phyloP scores from a whole-genome alignment of 2,888 invertebrate genomes.

The Antheraea assamensis region DNA sequence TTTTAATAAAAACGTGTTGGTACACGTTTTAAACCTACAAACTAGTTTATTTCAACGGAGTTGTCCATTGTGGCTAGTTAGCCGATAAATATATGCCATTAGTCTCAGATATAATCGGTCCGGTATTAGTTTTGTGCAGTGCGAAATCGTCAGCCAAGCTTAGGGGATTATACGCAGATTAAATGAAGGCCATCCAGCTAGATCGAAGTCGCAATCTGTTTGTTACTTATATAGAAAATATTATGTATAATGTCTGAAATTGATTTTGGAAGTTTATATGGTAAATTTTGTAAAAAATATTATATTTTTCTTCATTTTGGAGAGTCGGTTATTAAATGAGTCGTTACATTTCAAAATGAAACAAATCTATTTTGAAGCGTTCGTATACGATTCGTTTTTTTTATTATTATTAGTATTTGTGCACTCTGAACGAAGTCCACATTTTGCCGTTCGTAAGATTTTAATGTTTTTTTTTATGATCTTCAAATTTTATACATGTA shows the following conservation, averaged over 20 bases:
- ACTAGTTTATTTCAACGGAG: constrained; percentile 1
- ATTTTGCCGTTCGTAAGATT: too few species aligned
- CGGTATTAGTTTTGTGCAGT: background rate
- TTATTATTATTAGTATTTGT: too few species aligned
- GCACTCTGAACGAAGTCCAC: too few species aligned
- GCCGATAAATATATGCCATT: constrained; percentile 10
- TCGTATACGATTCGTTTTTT: too few species aligned
- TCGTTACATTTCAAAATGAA: too few species aligned
- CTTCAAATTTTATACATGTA: too few species aligned
- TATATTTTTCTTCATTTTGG: too few species aligned
- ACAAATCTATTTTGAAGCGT: too few species aligned
- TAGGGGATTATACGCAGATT: constrained; percentile 15
- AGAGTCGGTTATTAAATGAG: too few species aligned
- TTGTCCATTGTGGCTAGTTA: background rate
- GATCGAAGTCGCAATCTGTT: background rate
- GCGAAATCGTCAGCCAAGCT: constrained; percentile 11
- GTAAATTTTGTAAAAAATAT: too few species aligned
- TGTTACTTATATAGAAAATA: background rate
- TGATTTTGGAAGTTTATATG: background rate
- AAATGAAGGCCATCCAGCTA: background rate
- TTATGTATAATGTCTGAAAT: background rate
- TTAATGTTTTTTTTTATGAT: too few species aligned
- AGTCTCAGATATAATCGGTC: constrained; percentile 7
- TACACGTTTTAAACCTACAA: background rate
- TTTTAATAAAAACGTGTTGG: background rate